These are phyloP conservation scores for Chaetura pelagica DNA, from an alignment of 2,113 vertebrate species.

Conservation along the genomic window DNA sequence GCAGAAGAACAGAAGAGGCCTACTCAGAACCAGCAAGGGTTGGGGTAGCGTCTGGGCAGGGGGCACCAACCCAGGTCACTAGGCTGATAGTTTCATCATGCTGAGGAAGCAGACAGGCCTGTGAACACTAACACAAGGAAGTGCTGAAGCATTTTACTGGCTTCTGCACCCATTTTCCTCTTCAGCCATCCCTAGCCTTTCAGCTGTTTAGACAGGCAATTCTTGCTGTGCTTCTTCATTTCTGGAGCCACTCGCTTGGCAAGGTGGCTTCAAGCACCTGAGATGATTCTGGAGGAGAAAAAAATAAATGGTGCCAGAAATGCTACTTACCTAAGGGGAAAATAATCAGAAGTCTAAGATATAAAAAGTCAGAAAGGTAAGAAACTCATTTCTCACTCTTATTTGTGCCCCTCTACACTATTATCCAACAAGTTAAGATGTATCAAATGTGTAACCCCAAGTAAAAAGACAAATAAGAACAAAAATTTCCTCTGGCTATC, in stretches of 20 bases:
- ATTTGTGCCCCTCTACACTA: background rate
- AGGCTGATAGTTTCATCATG: fast-evolving
- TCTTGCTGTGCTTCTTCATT: background rate
- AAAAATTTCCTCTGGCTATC: background rate
- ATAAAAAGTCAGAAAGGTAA: background rate
- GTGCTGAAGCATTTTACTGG: background rate
- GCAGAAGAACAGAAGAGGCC: background rate
- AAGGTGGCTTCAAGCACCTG: background rate
- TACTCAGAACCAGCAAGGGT: background rate
- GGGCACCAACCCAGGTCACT: background rate
- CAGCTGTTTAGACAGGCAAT: background rate
- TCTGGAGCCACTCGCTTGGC: background rate
- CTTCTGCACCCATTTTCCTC: background rate
- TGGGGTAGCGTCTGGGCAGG: background rate
- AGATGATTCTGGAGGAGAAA: background rate
- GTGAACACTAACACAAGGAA: background rate
- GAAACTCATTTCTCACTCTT: background rate
- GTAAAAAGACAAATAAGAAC: background rate
- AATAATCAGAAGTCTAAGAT: background rate
- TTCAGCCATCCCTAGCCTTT: background rate
- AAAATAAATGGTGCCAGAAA: background rate
- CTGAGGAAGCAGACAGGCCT: background rate
- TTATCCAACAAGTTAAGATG: background rate
- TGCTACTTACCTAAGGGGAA: background rate
- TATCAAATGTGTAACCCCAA: background rate